These are phyloP conservation scores for Hylaeus anthracinus DNA, from an alignment of 1,140 invertebrate species.

Conservation along the genomic window DNA sequence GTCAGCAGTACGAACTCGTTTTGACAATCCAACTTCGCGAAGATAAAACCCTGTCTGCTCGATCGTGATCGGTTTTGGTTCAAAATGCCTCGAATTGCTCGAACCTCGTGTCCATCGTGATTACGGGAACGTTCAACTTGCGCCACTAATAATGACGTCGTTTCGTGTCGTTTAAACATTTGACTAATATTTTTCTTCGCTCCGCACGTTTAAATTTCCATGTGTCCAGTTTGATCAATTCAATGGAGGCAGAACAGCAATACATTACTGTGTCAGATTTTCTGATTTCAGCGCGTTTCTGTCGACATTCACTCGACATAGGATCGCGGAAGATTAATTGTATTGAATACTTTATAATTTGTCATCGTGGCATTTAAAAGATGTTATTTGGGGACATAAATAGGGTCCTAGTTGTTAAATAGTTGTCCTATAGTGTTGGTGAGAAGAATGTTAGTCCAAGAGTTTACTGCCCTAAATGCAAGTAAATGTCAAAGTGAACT, in stretches of 20 bases:
- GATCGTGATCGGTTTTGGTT: constrained; percentile 1
- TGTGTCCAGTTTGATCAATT: too few species aligned
- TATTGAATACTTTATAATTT: too few species aligned
- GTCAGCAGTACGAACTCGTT: constrained; percentile 49
- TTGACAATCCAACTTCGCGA: constrained; percentile 39
- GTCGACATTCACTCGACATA: neutral
- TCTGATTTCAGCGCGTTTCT: too few species aligned
- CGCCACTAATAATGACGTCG: neutral
- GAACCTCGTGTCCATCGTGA: neutral
- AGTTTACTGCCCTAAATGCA: too few species aligned
- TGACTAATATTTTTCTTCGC: neutral
- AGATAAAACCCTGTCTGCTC: constrained; percentile 29
- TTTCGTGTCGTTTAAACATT: neutral
- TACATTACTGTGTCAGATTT: neutral
- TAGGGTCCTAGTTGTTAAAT: too few species aligned
- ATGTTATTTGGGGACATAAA: too few species aligned
- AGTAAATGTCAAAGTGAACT: too few species aligned
- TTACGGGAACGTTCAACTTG: neutral
- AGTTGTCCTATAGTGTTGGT: too few species aligned
- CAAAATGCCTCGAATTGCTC: constrained; percentile 1
- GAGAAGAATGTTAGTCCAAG: too few species aligned
- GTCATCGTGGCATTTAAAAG: too few species aligned
- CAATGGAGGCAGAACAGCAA: too few species aligned
- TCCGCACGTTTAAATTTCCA: neutral
- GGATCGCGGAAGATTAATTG: too few species aligned